These are phyloP conservation scores for Acanthornis magna DNA, from an alignment of 2,797 vertebrate genomes.

Conservation along the genomic window DNA sequence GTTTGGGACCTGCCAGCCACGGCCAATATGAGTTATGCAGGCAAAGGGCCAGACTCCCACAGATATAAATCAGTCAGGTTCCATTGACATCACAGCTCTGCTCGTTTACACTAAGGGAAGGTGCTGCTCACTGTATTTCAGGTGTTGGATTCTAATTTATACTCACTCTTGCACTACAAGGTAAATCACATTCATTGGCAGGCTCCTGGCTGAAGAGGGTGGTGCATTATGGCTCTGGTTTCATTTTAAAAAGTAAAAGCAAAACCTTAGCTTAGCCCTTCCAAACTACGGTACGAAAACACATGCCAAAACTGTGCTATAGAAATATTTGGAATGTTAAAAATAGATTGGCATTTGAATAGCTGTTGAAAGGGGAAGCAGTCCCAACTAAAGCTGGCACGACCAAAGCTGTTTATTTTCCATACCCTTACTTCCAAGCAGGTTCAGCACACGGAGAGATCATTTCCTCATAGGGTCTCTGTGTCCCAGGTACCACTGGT, in stretches of 20 bases:
- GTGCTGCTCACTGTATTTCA: background rate
- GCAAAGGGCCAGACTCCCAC: background rate
- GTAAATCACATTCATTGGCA: background rate
- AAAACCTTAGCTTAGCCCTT: background rate
- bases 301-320: background rate
- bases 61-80: background rate
- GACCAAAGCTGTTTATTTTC: conserved; percentile 8
- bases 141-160: background rate
- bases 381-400: background rate
- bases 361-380: conserved; percentile 10
- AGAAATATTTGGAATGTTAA: conserved; percentile 41
- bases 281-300: background rate
- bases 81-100: background rate
- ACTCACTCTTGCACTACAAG: background rate
- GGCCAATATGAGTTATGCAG: background rate
- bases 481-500: background rate
- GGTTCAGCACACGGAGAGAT: background rate
- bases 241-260: conserved; percentile 8
- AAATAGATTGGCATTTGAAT: conserved; percentile 32
- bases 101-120: accelerated
- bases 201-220: background rate
- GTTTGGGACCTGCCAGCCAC: background rate
- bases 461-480: background rate
- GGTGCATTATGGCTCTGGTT: background rate
- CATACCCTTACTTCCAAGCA: background rate